Evolutionary conservation across 2,888 invertebrate genomes (phyloP).

Genomic region (Apodemia hepburni): DNA sequence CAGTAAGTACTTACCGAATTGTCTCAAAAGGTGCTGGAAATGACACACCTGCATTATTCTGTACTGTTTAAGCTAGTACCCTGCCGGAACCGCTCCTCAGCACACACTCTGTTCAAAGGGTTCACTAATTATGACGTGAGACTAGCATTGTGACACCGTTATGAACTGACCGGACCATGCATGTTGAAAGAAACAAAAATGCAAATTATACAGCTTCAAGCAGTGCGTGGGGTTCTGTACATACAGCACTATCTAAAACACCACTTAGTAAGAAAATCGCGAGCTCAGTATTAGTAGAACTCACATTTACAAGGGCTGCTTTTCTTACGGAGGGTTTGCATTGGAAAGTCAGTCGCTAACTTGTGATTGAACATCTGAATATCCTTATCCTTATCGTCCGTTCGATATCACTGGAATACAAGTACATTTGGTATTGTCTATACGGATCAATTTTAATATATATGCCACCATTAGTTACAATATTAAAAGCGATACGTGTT

Average conservation of each 20-base stretch:
- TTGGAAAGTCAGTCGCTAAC: conserved; percentile 81
- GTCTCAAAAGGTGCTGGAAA: conserved; percentile 78
- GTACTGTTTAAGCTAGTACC: conserved; percentile 55
- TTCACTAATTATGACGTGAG: conserved; percentile 55
- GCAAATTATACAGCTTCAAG: conserved; percentile 64
- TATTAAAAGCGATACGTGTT: conserved; percentile 49
- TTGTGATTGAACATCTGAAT: conserved; percentile 79
- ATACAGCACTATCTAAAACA: conserved; percentile 65
- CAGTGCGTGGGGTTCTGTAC: conserved; percentile 54
- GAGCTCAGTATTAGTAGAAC: conserved; percentile 67
- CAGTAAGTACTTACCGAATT: conserved; percentile 73
- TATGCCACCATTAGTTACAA: conserved; percentile 33
- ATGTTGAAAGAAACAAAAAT: conserved; percentile 57
- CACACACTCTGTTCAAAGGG: conserved; percentile 76
- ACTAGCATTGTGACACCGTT: conserved; percentile 44
- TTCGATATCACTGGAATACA: conserved; percentile 63
- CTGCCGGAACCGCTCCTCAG: conserved; percentile 48
- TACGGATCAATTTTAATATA: conserved; percentile 6
- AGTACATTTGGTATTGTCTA: conserved; percentile 57
- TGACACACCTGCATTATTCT: conserved; percentile 80
- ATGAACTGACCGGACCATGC: conserved; percentile 55
- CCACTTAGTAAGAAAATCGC: conserved; percentile 43
- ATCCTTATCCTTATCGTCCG: conserved; percentile 30
- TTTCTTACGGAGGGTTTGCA: conserved; percentile 96
- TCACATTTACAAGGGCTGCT: conserved; percentile 97